A percentile compares a stretch with the other conserved stretches of the same genome.
phyloP scores from a whole-genome alignment of 2,888 invertebrate genomes.

The Crepidodera aurea region DNA sequence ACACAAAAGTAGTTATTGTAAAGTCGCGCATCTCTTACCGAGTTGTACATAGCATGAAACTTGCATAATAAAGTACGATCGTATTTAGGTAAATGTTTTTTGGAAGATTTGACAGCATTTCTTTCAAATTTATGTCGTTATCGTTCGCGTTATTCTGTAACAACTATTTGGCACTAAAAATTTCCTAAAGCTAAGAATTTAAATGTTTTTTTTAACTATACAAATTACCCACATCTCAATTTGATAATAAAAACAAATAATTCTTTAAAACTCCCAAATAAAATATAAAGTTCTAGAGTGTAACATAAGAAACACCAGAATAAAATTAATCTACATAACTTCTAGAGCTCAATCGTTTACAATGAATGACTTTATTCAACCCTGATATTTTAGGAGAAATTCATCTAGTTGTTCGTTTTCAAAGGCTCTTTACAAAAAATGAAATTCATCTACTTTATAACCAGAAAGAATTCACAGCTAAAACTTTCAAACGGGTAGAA shows the following conservation, averaged over 20 bases:
- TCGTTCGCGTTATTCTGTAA: too few species aligned
- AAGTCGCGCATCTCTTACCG: too few species aligned
- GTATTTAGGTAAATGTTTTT: too few species aligned
- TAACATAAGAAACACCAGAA: slow-evolving; percentile 17
- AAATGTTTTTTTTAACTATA: not conserved
- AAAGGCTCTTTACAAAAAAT: slow-evolving; percentile 34
- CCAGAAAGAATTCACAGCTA: slow-evolving; percentile 30
- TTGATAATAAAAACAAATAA: slow-evolving; percentile 16
- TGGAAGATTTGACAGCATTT: too few species aligned
- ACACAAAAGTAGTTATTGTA: too few species aligned
- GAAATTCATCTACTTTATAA: slow-evolving; percentile 35
- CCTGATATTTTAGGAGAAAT: slow-evolving; percentile 37
- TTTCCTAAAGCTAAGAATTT: too few species aligned
- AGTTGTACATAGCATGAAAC: too few species aligned
- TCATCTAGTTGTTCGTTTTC: slow-evolving; percentile 21
- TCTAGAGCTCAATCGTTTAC: slow-evolving; percentile 36
- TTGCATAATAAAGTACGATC: too few species aligned
- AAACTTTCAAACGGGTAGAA: slow-evolving; percentile 33
- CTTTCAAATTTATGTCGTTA: too few species aligned
- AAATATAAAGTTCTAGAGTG: not conserved
- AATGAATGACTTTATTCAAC: slow-evolving; percentile 45
- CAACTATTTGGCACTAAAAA: not conserved
- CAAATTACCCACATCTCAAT: not conserved
- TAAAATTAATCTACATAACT: slow-evolving; percentile 24
- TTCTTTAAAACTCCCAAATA: not conserved